These are phyloP conservation scores for Phanerotoma sp. DNA, from an alignment of 2,888 invertebrate species.

Conservation along the genomic window DNA sequence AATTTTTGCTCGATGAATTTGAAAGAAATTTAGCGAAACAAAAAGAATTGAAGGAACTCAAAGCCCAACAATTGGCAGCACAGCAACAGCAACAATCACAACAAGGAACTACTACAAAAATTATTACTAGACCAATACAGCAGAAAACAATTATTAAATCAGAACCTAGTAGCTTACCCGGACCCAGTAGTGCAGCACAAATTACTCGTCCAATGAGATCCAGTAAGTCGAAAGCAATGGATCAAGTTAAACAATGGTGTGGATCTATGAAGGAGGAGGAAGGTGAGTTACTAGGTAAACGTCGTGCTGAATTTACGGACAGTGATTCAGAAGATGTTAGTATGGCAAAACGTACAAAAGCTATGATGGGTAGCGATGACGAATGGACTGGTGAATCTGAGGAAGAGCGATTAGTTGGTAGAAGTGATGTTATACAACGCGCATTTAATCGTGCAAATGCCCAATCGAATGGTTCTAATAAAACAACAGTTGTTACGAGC, in stretches of 20 bases:
- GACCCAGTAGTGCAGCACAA: constrained; percentile 51
- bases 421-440: constrained; percentile 54
- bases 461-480: constrained; percentile 55
- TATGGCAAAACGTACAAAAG: constrained; percentile 61
- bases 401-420: constrained; percentile 54
- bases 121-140: constrained; percentile 30
- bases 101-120: constrained; percentile 1
- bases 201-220: constrained; percentile 69
- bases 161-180: constrained; percentile 47
- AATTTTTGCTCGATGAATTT: constrained; percentile 75
- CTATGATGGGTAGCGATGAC: constrained; percentile 59
- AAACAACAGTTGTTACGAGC: constrained; percentile 49
- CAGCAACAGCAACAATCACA: constrained; percentile 26
- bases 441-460: constrained; percentile 53
- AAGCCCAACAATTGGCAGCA: constrained; percentile 39
- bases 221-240: constrained; percentile 80
- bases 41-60: constrained; percentile 65
- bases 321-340: constrained; percentile 60
- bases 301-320: constrained; percentile 58
- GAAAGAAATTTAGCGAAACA: constrained; percentile 76
- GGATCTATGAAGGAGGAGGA: constrained; percentile 66
- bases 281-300: constrained; percentile 54
- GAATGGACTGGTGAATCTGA: constrained; percentile 58
- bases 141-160: constrained; percentile 48
- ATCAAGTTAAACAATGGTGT: constrained; percentile 84